Percentiles rank a stretch among this genome's conserved stretches.
phyloP scores from a whole-genome alignment of 2,113 vertebrate genomes.

The Leptobrachium ailaonicum region DNA sequence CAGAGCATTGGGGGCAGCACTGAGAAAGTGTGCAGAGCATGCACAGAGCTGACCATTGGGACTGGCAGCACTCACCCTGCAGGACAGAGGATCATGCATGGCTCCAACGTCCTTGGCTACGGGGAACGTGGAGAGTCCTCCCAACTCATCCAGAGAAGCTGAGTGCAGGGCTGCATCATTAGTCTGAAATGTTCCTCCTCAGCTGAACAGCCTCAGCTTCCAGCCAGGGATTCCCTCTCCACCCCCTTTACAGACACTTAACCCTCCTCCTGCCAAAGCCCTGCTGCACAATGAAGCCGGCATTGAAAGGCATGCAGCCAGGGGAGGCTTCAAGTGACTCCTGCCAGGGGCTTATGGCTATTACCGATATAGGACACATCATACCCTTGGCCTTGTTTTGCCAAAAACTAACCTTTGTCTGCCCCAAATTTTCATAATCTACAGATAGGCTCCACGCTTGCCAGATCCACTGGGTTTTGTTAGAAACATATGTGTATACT shows the following conservation, averaged over 20 bases:
- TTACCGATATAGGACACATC: background rate
- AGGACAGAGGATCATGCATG: conserved; percentile 54
- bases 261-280: conserved; percentile 63
- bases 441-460: too few relatives aligned
- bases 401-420: too few relatives aligned
- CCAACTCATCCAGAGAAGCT: conserved; percentile 52
- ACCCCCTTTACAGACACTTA: conserved; percentile 61
- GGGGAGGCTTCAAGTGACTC: background rate
- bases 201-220: conserved; percentile 73
- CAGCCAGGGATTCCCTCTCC: conserved; percentile 69
- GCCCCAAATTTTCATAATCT: too few relatives aligned
- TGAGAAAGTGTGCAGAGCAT: background rate
- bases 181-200: conserved; percentile 60
- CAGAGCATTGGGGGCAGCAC: too few relatives aligned
- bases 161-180: conserved; percentile 54
- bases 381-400: background rate
- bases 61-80: conserved; percentile 62
- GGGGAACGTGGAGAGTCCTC: conserved; percentile 36
- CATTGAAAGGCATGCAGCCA: background rate
- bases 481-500: too few relatives aligned
- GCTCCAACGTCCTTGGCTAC: conserved; percentile 53
- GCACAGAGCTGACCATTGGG: background rate
- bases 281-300: background rate
- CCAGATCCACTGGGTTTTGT: too few relatives aligned
- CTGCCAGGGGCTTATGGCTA: background rate